A percentile compares a stretch with the other conserved stretches of the same genome.
These are phyloP conservation scores for Tetragonisca angustula DNA, from an alignment of 2,888 invertebrate genomes.

Conservation along the genomic window DNA sequence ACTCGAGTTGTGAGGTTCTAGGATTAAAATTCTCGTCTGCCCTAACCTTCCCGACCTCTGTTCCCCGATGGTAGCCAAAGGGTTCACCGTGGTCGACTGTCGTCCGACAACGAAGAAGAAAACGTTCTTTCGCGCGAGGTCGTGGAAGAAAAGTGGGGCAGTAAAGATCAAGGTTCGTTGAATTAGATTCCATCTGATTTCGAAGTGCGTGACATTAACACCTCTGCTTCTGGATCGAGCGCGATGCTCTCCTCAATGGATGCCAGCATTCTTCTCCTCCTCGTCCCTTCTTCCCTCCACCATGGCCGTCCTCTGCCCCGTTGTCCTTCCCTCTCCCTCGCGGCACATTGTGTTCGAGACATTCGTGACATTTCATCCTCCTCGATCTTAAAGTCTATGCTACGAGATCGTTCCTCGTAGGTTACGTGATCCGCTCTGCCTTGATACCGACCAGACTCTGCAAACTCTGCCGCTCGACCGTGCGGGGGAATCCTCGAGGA, in stretches of 20 bases:
- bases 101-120: slow-evolving; percentile 3
- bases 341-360: slow-evolving; percentile 65
- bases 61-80: slow-evolving; percentile 1
- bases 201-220: slow-evolving; percentile 72
- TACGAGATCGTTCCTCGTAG: slow-evolving; percentile 72
- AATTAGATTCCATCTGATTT: slow-evolving; percentile 70
- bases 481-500: background rate
- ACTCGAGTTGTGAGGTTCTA: background rate
- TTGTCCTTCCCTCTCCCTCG: slow-evolving; percentile 57
- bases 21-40: background rate
- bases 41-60: background rate
- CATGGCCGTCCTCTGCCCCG: slow-evolving; percentile 46
- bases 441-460: slow-evolving; percentile 26
- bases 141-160: slow-evolving; percentile 49
- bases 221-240: slow-evolving; percentile 68
- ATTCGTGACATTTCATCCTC: slow-evolving; percentile 78
- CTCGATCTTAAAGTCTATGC: slow-evolving; percentile 74
- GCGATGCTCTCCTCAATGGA: slow-evolving; percentile 50
- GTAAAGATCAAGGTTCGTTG: slow-evolving; percentile 72
- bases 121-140: slow-evolving; percentile 47
- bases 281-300: slow-evolving; percentile 3
- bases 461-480: background rate
- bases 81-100: slow-evolving; percentile 9
- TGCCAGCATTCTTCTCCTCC: slow-evolving; percentile 47
- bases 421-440: slow-evolving; percentile 69